Evolutionary conservation across 2,113 vertebrate genomes (phyloP).

Genomic region (Tragelaphus strepsiceros): DNA sequence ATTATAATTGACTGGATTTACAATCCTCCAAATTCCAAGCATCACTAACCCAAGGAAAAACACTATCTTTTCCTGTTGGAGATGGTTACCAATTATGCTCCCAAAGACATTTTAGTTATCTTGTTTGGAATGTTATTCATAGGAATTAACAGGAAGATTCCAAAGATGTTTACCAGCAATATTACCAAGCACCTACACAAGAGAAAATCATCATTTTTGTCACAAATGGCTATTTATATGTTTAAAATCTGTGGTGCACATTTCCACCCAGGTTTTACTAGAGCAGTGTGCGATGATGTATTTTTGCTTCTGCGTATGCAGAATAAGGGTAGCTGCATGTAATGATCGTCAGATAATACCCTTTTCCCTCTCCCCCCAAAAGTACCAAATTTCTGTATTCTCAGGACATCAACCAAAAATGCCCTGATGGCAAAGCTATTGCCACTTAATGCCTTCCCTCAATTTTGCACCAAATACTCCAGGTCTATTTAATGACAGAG

Average conservation of each 20-base stretch:
- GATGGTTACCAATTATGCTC: conserved; percentile 68
- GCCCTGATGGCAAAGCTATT: neutral
- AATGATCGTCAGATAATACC: conserved; percentile 37
- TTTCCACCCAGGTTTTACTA: conserved; percentile 66
- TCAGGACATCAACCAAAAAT: conserved; percentile 47
- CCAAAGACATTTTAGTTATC: conserved; percentile 53
- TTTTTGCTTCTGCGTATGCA: conserved; percentile 47
- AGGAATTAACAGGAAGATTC: conserved; percentile 73
- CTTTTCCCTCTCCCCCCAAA: neutral
- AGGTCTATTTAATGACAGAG: neutral
- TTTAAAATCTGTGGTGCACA: conserved; percentile 63
- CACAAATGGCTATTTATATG: conserved; percentile 66
- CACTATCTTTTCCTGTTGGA: conserved; percentile 42
- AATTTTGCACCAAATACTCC: neutral
- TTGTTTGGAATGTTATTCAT: conserved; percentile 67
- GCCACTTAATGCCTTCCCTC: neutral
- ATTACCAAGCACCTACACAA: conserved; percentile 54
- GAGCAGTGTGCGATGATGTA: conserved; percentile 45
- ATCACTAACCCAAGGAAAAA: conserved; percentile 75
- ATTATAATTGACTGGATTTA: conserved; percentile 96
- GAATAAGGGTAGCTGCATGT: conserved; percentile 49
- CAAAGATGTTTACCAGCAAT: conserved; percentile 76
- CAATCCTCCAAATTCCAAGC: conserved; percentile 85
- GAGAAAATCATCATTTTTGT: conserved; percentile 57
- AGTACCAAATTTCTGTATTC: neutral